Evolutionary conservation across 2,888 invertebrate genomes (phyloP).

Genomic region (Tromatobia lineatoria): DNA sequence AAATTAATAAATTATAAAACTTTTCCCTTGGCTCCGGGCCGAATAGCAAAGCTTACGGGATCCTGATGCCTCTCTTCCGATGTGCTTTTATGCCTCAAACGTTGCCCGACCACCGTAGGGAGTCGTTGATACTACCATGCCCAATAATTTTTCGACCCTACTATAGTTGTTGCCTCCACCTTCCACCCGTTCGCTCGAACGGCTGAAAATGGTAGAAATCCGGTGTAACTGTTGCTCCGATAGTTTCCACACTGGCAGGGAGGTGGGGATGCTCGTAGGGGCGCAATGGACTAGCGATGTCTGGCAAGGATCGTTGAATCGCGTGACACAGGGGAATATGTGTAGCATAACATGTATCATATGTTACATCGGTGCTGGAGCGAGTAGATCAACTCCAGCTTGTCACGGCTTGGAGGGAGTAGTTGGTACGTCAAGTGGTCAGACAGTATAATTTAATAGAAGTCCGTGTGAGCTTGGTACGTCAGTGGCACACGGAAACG

Average conservation of each 20-base stretch:
- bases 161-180: conserved; percentile 25
- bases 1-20: conserved; percentile 84
- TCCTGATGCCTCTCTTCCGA: conserved; percentile 76
- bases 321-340: conserved; percentile 61
- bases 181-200: conserved; percentile 52
- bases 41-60: conserved; percentile 80
- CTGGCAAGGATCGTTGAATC: conserved; percentile 49
- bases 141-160: conserved; percentile 69
- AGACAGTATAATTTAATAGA: conserved; percentile 60
- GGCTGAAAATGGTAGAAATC: conserved; percentile 61
- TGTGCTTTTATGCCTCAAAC: conserved; percentile 70
- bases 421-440: conserved; percentile 50
- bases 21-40: conserved; percentile 81
- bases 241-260: conserved; percentile 36
- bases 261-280: background rate
- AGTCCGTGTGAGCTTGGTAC: conserved; percentile 31
- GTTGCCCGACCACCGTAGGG: conserved; percentile 57
- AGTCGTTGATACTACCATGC: conserved; percentile 67
- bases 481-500: conserved; percentile 40
- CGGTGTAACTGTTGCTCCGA: conserved; percentile 62
- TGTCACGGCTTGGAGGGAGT: conserved; percentile 30
- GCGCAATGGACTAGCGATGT: background rate
- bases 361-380: conserved; percentile 22
- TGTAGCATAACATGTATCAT: conserved; percentile 53
- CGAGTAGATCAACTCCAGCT: conserved; percentile 48